phyloP scores from a whole-genome alignment of 2,797 vertebrate genomes.

The Streptopelia turtur region DNA sequence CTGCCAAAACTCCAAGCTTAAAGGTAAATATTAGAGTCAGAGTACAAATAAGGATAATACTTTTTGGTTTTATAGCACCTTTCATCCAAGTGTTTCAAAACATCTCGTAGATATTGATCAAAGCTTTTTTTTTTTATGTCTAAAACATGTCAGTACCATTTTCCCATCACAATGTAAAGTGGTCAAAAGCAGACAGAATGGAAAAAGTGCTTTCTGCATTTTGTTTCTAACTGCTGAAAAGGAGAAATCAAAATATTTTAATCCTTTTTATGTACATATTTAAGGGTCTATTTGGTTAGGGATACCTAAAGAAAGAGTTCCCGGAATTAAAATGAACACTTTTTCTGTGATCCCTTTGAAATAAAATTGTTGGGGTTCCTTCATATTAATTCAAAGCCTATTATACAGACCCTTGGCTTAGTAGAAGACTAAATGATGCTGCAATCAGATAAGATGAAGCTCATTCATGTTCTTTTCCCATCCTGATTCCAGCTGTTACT shows the following conservation, averaged over 20 bases:
- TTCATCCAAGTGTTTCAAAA: neutral
- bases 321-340: neutral
- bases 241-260: neutral
- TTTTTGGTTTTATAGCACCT: neutral
- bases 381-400: neutral
- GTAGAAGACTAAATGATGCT: neutral
- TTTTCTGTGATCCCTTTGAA: neutral
- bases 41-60: neutral
- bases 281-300: neutral
- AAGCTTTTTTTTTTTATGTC: neutral
- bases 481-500: neutral
- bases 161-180: neutral
- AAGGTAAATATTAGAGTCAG: constrained; percentile 1
- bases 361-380: neutral
- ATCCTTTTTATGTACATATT: neutral
- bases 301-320: neutral
- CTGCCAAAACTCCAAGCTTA: neutral
- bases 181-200: neutral
- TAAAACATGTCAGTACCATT: neutral
- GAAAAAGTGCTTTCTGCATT: neutral
- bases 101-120: neutral
- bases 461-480: neutral
- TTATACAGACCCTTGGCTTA: neutral
- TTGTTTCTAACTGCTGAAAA: neutral
- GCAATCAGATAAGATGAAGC: neutral